A percentile compares a stretch with the other conserved stretches of the same genome.
These are phyloP conservation scores for Sprattus sprattus DNA, from an alignment of 2,113 vertebrate species.

Conservation along the genomic window DNA sequence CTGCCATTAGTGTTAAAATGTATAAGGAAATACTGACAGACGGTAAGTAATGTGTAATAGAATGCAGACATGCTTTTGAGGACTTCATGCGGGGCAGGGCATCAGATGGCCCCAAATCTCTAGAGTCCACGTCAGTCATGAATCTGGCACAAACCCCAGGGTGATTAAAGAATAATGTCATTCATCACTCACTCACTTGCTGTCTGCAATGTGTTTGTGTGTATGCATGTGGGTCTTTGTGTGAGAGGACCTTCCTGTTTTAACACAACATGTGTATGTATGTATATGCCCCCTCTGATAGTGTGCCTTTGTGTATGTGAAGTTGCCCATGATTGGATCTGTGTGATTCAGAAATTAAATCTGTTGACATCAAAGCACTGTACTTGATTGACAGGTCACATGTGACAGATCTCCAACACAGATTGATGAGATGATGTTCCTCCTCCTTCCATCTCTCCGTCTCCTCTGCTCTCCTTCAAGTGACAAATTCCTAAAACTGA, in stretches of 20 bases:
- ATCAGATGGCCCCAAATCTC: background rate
- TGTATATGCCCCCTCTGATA: background rate
- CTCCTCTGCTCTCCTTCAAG: constrained; percentile 54
- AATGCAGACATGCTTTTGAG: background rate
- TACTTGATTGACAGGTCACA: background rate
- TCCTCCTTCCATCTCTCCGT: constrained; percentile 43
- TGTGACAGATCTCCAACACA: constrained; percentile 62
- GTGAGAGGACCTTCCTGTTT: background rate
- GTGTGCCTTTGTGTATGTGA: background rate
- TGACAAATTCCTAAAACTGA: background rate
- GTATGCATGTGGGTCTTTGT: background rate
- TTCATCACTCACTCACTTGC: background rate
- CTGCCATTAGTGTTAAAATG: constrained; percentile 57
- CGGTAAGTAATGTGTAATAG: background rate
- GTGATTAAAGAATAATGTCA: background rate
- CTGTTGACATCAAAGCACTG: background rate
- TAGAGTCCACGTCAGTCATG: background rate
- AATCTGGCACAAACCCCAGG: background rate
- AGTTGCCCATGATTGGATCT: background rate
- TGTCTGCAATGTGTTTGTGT: background rate
- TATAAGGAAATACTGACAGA: constrained; percentile 58
- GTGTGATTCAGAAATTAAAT: background rate
- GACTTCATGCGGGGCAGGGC: background rate
- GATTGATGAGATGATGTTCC: constrained; percentile 61
- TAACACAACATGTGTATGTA: background rate